These are phyloP conservation scores for Suncus etruscus DNA, from an alignment of 2,113 vertebrate species.

Conservation along the genomic window DNA sequence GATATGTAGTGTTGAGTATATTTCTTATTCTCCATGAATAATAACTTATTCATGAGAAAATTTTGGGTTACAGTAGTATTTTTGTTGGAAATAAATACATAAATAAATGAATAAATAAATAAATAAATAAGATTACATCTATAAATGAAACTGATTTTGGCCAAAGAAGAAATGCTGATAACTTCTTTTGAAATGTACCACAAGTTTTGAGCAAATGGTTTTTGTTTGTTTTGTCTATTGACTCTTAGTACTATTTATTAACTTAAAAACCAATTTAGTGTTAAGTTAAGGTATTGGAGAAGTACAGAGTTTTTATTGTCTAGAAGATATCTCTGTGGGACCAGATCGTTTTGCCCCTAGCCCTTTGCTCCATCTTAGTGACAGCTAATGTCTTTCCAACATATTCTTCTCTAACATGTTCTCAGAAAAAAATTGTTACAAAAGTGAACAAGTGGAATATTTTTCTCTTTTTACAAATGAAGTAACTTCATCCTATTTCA, in stretches of 20 bases:
- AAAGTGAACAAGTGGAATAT: background rate
- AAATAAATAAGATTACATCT: background rate
- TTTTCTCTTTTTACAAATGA: background rate
- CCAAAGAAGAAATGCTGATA: background rate
- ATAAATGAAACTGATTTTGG: slow-evolving; percentile 8
- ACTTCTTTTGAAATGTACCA: background rate
- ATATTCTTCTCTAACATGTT: background rate
- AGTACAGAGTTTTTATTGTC: too few species aligned
- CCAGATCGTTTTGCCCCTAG: background rate
- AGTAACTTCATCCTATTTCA: background rate
- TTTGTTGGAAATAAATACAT: slow-evolving; percentile 14
- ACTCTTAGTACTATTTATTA: background rate
- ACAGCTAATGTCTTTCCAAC: background rate
- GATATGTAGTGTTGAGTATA: background rate
- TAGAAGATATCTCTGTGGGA: background rate
- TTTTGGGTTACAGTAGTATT: background rate
- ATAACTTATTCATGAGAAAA: background rate
- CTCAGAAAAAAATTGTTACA: background rate
- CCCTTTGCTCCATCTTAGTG: background rate
- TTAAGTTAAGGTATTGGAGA: background rate
- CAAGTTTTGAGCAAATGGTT: background rate
- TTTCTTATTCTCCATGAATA: slow-evolving; percentile 12
- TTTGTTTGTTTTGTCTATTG: background rate
- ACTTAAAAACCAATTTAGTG: background rate
- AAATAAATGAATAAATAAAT: background rate